phyloP scores from a whole-genome alignment of 2,888 invertebrate species.

The Caradrina kadenii region DNA sequence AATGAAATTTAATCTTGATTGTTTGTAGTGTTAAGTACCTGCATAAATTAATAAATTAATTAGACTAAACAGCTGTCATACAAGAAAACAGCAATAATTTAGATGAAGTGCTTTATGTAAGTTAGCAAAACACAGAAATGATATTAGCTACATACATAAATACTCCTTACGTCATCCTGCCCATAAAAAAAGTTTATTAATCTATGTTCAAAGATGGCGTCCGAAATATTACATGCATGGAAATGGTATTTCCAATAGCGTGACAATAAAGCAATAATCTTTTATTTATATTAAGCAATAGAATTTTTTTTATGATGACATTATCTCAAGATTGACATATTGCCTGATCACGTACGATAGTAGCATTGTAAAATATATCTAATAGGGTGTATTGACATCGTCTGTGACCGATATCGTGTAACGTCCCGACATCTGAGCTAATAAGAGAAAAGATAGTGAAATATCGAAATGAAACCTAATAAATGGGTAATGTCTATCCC shows the following conservation, averaged over 20 bases:
- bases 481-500: neutral
- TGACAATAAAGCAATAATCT: slow-evolving; percentile 1
- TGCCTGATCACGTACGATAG: slow-evolving; percentile 8
- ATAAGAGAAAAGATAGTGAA: neutral
- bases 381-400: slow-evolving; percentile 1
- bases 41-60: neutral
- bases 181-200: neutral
- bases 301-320: slow-evolving; percentile 14
- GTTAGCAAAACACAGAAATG: neutral
- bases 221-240: neutral
- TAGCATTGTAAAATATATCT: neutral
- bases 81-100: neutral
- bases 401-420: slow-evolving; percentile 9
- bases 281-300: slow-evolving; percentile 9
- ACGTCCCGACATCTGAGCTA: slow-evolving; percentile 17
- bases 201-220: slow-evolving; percentile 22
- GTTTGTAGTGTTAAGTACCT: neutral
- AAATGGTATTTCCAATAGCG: neutral
- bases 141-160: neutral
- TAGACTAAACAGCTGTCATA: slow-evolving; percentile 5
- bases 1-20: slow-evolving; percentile 18
- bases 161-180: neutral
- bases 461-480: slow-evolving; percentile 16
- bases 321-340: slow-evolving; percentile 22
- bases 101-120: neutral